phyloP scores from a whole-genome alignment of 2,888 invertebrate genomes.

The Protophormia terraenovae region DNA sequence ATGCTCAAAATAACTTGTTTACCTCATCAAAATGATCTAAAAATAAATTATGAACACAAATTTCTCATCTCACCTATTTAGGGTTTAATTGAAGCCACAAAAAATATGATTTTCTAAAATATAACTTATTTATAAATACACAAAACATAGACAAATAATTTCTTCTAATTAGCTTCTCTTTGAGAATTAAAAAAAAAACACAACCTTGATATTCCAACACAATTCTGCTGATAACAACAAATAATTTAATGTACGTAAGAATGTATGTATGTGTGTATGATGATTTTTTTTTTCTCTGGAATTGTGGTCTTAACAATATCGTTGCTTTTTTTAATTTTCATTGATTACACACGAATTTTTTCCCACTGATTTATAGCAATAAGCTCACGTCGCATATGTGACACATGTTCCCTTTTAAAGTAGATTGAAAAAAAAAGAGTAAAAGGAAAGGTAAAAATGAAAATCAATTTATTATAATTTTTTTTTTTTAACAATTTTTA shows the following conservation, averaged over 20 bases:
- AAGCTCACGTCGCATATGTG: neutral
- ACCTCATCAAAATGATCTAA: neutral
- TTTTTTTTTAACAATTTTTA: conserved; percentile 30
- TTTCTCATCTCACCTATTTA: neutral
- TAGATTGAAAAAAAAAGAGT: neutral
- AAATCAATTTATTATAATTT: conserved; percentile 39
- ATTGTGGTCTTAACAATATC: neutral
- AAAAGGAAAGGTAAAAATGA: neutral
- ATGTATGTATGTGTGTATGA: too few species aligned
- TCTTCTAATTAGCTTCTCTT: neutral
- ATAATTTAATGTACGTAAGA: neutral
- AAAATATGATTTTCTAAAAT: neutral
- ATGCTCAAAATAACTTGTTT: neutral
- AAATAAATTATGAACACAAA: neutral
- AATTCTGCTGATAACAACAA: conserved; percentile 22
- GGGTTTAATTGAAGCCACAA: neutral
- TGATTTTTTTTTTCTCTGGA: neutral
- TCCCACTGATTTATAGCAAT: conserved; percentile 6
- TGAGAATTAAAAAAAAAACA: neutral
- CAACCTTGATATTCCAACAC: conserved; percentile 7
- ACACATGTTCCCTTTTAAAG: conserved; percentile 14
- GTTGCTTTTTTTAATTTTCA: neutral
- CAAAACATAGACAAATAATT: neutral
- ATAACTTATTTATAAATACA: neutral
- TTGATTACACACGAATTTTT: conserved; percentile 1